These are phyloP conservation scores for Vireo altiloquus DNA, from an alignment of 2,113 vertebrate species.

Conservation along the genomic window DNA sequence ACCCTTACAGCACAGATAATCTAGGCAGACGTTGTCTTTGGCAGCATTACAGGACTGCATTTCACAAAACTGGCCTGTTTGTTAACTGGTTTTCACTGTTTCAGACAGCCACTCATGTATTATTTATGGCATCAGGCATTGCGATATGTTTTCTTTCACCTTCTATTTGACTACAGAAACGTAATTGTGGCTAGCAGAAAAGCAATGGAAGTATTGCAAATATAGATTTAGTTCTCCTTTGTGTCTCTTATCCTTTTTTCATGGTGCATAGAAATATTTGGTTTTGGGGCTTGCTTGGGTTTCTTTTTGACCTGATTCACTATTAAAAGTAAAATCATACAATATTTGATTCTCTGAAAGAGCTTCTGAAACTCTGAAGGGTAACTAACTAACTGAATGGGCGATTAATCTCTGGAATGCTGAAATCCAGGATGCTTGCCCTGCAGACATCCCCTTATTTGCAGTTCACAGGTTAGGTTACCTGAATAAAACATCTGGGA, in stretches of 20 bases:
- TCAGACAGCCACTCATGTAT: slow-evolving; percentile 21
- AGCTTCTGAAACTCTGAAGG: not conserved
- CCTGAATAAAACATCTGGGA: not conserved
- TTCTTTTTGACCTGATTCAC: not conserved
- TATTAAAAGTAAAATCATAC: not conserved
- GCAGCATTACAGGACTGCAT: not conserved
- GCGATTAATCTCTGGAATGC: not conserved
- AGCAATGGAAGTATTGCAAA: slow-evolving; percentile 22
- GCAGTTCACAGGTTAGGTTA: not conserved
- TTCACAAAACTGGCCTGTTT: slow-evolving; percentile 11
- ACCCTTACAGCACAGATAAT: slow-evolving; percentile 40
- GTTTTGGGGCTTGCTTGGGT: not conserved
- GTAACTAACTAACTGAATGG: not conserved
- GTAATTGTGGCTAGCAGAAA: slow-evolving; percentile 21
- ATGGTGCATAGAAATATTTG: not conserved
- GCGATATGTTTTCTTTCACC: slow-evolving; percentile 25
- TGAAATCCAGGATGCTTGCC: not conserved
- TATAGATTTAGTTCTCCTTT: slow-evolving; percentile 14
- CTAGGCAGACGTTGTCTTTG: slow-evolving; percentile 51
- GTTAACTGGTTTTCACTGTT: slow-evolving; percentile 16
- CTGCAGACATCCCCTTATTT: not conserved
- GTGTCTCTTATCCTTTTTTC: not conserved
- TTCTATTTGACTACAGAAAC: slow-evolving; percentile 36
- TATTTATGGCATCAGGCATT: slow-evolving; percentile 25
- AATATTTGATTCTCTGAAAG: not conserved